These are phyloP conservation scores for Polymixis lichenea DNA, from an alignment of 2,888 invertebrate species.

Conservation along the genomic window DNA sequence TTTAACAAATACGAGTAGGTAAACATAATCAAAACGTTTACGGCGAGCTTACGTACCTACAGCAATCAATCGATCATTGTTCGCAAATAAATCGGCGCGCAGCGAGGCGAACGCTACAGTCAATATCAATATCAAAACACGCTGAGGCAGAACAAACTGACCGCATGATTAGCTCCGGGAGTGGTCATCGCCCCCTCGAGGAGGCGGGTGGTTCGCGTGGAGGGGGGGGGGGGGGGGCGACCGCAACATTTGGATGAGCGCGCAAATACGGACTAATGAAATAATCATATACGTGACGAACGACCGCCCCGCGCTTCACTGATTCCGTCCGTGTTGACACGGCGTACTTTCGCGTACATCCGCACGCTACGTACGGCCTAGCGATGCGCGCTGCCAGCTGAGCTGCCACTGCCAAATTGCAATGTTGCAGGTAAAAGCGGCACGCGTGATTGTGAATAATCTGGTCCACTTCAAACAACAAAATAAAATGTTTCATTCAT, in stretches of 20 bases:
- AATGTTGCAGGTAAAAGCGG: slow-evolving; percentile 9
- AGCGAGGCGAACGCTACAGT: slow-evolving; percentile 88
- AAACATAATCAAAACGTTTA: slow-evolving; percentile 90
- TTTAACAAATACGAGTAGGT: slow-evolving; percentile 84
- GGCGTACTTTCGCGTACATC: slow-evolving; percentile 68
- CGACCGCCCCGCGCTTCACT: slow-evolving; percentile 81
- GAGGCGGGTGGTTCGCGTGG: slow-evolving; percentile 57
- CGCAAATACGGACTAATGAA: slow-evolving; percentile 90
- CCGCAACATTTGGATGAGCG: slow-evolving; percentile 88
- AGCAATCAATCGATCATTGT: slow-evolving; percentile 90
- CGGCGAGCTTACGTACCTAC: slow-evolving; percentile 84
- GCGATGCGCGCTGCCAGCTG: slow-evolving; percentile 65
- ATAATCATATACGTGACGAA: slow-evolving; percentile 90
- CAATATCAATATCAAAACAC: slow-evolving; percentile 91
- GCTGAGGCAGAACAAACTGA: slow-evolving; percentile 91
- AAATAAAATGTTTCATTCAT: slow-evolving; percentile 49
- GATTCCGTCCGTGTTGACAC: slow-evolving; percentile 83
- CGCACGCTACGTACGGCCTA: slow-evolving; percentile 68
- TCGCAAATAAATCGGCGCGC: slow-evolving; percentile 90
- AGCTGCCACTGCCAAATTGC: slow-evolving; percentile 59
- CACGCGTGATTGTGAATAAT: slow-evolving; percentile 41
- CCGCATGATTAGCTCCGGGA: slow-evolving; percentile 90
- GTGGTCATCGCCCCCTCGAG: slow-evolving; percentile 86
- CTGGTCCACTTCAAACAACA: slow-evolving; percentile 6
- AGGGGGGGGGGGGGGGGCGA: slow-evolving; percentile 69